Base-by-base conservation (phyloP, 2,113 vertebrate genomes). In the Pelecanoides urinatrix region DNA sequence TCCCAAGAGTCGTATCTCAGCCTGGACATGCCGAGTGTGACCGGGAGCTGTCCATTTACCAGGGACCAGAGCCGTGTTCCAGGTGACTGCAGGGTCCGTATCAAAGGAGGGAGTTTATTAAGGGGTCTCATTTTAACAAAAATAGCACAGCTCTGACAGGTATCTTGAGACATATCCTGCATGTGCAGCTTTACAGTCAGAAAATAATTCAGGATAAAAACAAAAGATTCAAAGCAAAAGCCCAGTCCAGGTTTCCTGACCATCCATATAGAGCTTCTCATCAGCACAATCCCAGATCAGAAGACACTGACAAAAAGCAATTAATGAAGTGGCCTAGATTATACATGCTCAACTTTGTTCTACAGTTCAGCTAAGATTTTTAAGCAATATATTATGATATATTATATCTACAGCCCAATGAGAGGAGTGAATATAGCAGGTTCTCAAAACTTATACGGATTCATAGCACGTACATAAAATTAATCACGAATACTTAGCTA, bases 1-100 rank as follows among this genome's bases (percentile, higher is more conserved):
- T 2, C 49, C 18, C 2, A 0, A 25, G 44, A n/a, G 40, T 5
- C 4, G 0, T 11, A 5, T 4, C 6, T 3, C 50, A 27, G 36
- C 50, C 71, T 1, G 20, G 52, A 26, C 3, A 1, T 1, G 17
- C 18, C 3, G 1, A 10, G 44, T 2, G 5, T 2, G 16, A 40
- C 22, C 76, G 70, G 62, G 3, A 9, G 20, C 2, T 5, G 11
- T 2, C 45, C 66, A 7, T 3, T 3, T 1, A 8, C 58, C 1
- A 3, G n/a, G 1, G 30, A 16, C 29, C 72, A 27, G 44, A 16
- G 15, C 56, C 2, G 0, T 1, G 22, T 7, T 29, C 67, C n/a
- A 12, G 29, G 0, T 17, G 2, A 6, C 20, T 2, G 4, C 44
- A 14, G 38, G 16, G 8, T 16, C 44, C 12, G 29, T 11, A 3